Conservation (phyloP, 1,140 invertebrate genomes). For the Temnothorax longispinosus region DNA sequence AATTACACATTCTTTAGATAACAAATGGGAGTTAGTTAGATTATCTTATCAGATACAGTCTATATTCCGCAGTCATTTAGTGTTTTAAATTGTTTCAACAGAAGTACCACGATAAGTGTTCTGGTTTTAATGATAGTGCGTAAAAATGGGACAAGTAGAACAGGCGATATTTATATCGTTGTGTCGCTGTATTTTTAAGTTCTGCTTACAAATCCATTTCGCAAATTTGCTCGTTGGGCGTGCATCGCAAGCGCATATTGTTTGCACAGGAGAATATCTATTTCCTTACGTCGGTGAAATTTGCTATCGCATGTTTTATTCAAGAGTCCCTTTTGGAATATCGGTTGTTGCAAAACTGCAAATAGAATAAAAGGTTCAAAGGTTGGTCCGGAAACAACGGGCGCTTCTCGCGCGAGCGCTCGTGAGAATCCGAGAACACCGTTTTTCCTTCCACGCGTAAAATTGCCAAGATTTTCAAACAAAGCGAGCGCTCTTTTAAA, state of each 20-base stretch:
- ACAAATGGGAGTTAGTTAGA: background rate
- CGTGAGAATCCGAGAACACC: background rate
- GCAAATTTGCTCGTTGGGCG: background rate
- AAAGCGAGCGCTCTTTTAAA: background rate
- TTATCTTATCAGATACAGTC: background rate
- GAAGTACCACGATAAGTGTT: background rate
- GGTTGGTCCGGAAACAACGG: constrained; percentile 44
- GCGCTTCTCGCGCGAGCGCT: background rate
- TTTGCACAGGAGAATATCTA: constrained; percentile 5
- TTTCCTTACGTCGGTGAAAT: constrained; percentile 34
- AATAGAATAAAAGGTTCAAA: constrained; percentile 50
- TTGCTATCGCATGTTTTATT: constrained; percentile 49
- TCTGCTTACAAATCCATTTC: constrained; percentile 18
- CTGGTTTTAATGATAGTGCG: background rate
- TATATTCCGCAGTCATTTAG: background rate
- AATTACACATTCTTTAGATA: background rate
- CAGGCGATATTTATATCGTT: background rate
- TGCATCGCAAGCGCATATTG: constrained; percentile 5
- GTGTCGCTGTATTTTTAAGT: background rate
- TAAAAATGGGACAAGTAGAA: background rate
- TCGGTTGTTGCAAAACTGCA: constrained; percentile 36
- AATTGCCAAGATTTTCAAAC: constrained; percentile 45
- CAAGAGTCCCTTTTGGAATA: constrained; percentile 20
- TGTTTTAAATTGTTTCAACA: constrained; percentile 17
- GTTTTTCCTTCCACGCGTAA: constrained; percentile 34